phyloP scores from a whole-genome alignment of 2,113 vertebrate species.

The Maccullochella peelii region DNA sequence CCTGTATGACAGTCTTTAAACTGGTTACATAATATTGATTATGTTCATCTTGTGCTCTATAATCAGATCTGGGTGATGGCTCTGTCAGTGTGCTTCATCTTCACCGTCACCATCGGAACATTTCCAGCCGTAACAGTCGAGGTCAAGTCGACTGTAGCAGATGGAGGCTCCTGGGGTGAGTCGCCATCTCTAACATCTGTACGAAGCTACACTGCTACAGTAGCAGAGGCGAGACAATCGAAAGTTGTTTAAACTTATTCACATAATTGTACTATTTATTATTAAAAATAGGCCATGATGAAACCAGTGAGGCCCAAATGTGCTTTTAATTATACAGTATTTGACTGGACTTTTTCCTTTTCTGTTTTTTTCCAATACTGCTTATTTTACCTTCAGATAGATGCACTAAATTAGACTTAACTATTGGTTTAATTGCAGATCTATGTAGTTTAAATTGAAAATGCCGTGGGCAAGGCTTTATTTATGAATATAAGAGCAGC shows the following conservation, averaged over 20 bases:
- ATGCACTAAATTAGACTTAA: neutral
- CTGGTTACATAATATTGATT: neutral
- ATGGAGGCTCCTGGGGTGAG: slow-evolving; percentile 88
- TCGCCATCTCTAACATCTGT: neutral
- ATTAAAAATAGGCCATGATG: neutral
- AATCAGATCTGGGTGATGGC: slow-evolving; percentile 93
- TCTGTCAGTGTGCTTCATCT: slow-evolving; percentile 92
- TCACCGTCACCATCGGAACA: slow-evolving; percentile 92
- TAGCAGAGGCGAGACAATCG: neutral
- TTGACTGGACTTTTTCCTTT: neutral
- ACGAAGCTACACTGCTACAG: neutral
- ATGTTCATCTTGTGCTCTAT: slow-evolving; percentile 6
- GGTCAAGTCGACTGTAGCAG: slow-evolving; percentile 79
- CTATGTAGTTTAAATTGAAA: too few relatives aligned
- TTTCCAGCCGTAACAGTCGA: slow-evolving; percentile 92
- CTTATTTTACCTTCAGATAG: neutral
- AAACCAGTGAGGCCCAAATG: neutral
- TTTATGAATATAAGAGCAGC: neutral
- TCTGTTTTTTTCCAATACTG: neutral
- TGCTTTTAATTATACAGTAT: neutral
- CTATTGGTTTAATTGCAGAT: neutral
- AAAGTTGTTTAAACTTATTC: neutral
- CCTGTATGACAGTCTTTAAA: neutral
- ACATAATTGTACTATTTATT: neutral
- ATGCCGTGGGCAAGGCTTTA: neutral